These are phyloP conservation scores for Silurus asotus DNA, from an alignment of 2,113 vertebrate species.

Conservation along the genomic window DNA sequence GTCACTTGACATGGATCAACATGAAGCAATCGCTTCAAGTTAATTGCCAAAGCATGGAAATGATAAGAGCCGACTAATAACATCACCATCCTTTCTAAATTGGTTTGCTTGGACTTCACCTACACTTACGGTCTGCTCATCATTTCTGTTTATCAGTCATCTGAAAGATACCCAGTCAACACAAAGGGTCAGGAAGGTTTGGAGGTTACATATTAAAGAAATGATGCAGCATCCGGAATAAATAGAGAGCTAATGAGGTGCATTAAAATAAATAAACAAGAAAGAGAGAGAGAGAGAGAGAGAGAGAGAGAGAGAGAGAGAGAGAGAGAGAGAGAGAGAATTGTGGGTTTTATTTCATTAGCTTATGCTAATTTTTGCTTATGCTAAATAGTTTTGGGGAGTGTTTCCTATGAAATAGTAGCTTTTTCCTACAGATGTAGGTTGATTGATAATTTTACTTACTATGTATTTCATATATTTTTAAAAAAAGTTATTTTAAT, in stretches of 20 bases:
- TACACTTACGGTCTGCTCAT: background rate
- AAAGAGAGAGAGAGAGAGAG: background rate
- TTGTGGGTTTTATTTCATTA: background rate
- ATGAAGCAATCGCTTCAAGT: background rate
- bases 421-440: too few species aligned
- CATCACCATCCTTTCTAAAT: background rate
- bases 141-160: conserved; percentile 22
- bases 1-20: background rate
- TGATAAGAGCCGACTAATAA: background rate
- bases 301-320: background rate
- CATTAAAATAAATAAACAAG: background rate
- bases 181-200: conserved; percentile 2
- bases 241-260: conserved; percentile 13
- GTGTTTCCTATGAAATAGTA: too few species aligned
- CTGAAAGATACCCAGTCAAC: background rate
- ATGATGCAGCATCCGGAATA: background rate
- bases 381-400: too few species aligned
- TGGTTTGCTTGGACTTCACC: conserved; percentile 5
- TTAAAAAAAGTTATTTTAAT: background rate
- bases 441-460: too few species aligned
- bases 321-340: background rate
- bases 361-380: too few species aligned
- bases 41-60: background rate
- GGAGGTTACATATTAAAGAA: background rate
- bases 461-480: background rate